These are phyloP conservation scores for Drosophila bifasciata DNA, from an alignment of 1,140 invertebrate species.

Conservation along the genomic window DNA sequence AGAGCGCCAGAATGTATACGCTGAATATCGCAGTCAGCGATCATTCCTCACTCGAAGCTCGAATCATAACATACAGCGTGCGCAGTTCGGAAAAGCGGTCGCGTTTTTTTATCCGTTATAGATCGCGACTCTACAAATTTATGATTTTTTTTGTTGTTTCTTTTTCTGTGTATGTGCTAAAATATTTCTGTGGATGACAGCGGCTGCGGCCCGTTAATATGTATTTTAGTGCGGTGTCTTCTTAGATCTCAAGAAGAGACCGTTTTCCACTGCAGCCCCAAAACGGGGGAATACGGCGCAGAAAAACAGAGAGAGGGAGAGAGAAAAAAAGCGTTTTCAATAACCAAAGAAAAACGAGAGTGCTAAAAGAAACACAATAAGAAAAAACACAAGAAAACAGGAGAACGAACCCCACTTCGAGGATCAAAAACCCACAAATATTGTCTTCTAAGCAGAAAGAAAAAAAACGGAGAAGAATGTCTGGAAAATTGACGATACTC, in stretches of 20 bases:
- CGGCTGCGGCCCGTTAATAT: conserved; percentile 51
- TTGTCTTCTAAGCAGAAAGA: too few relatives aligned
- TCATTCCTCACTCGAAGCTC: not conserved
- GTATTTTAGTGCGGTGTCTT: conserved; percentile 51
- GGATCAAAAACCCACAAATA: not conserved
- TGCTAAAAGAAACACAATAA: conserved; percentile 3
- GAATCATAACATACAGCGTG: too few relatives aligned
- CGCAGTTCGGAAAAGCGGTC: too few relatives aligned
- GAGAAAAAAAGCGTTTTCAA: conserved; percentile 4
- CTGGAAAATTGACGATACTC: not conserved
- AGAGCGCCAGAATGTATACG: not conserved
- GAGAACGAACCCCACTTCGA: not conserved
- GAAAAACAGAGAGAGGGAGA: not conserved
- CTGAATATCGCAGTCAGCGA: too few relatives aligned
- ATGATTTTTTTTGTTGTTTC: conserved; percentile 30
- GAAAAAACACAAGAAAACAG: conserved; percentile 3
- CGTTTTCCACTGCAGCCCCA: not conserved
- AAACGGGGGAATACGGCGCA: too few relatives aligned
- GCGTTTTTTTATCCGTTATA: not conserved
- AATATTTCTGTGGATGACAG: conserved; percentile 60
- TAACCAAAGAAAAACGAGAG: conserved; percentile 13
- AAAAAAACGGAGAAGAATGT: too few relatives aligned
- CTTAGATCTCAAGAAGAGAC: conserved; percentile 10
- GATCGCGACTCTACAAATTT: not conserved
- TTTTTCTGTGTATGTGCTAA: conserved; percentile 29